Evolutionary conservation across 2,797 vertebrate species (phyloP).

Genomic region (Periparus ater): DNA sequence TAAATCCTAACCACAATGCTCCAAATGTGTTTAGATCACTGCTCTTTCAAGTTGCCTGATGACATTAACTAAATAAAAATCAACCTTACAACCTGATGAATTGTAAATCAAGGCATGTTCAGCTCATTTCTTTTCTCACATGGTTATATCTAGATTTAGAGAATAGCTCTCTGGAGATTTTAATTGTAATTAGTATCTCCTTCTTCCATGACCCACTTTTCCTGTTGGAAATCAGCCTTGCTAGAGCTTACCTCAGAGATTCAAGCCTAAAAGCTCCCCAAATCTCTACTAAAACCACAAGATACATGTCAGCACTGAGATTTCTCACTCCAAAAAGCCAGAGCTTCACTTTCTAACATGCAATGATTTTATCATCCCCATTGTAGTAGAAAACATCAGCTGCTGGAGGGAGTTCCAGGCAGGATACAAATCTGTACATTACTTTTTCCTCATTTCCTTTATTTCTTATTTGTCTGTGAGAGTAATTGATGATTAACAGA

Average conservation of each 20-base stretch:
- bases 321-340: background rate
- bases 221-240: slow-evolving; percentile 23
- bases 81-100: background rate
- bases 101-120: background rate
- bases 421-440: background rate
- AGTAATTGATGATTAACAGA: background rate
- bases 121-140: slow-evolving; percentile 22
- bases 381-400: slow-evolving; percentile 26
- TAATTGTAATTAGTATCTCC: slow-evolving; percentile 62
- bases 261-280: slow-evolving; percentile 53
- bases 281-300: slow-evolving; percentile 59
- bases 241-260: slow-evolving; percentile 32
- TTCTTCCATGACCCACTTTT: slow-evolving; percentile 60
- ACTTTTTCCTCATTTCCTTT: background rate
- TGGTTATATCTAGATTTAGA: slow-evolving; percentile 23
- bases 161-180: slow-evolving; percentile 32
- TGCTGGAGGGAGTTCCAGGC: background rate
- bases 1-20: background rate
- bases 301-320: slow-evolving; percentile 16
- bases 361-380: slow-evolving; percentile 40
- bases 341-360: slow-evolving; percentile 18
- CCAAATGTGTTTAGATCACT: background rate
- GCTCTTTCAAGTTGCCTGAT: background rate
- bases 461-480: background rate
- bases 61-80: background rate